Evolutionary conservation across 2,888 invertebrate genomes (phyloP).

Genomic region (Zhuqinia jingwanae): DNA sequence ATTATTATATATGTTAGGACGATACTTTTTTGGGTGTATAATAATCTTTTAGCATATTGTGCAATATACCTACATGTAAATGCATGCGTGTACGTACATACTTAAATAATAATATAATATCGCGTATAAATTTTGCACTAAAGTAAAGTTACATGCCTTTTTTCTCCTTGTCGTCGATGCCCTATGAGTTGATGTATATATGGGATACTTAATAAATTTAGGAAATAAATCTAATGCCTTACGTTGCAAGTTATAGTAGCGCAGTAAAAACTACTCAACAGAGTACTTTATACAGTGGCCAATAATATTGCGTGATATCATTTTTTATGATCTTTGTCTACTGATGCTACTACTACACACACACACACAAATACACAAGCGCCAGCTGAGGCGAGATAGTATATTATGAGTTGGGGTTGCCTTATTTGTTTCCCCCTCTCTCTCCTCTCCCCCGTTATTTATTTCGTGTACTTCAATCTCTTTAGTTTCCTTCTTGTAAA

Average conservation of each 20-base stretch:
- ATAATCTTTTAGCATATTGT: neutral
- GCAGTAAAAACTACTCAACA: slow-evolving; percentile 36
- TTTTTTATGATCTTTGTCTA: slow-evolving; percentile 61
- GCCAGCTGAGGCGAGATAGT: slow-evolving; percentile 8
- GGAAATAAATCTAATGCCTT: slow-evolving; percentile 68
- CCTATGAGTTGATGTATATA: slow-evolving; percentile 50
- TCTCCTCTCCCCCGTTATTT: slow-evolving; percentile 9
- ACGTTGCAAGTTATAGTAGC: slow-evolving; percentile 36
- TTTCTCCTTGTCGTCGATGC: slow-evolving; percentile 17
- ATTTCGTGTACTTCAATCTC: neutral
- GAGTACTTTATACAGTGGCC: slow-evolving; percentile 47
- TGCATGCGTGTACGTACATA: neutral
- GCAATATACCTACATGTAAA: slow-evolving; percentile 5
- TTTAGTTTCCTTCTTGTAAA: neutral
- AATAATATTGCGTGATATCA: slow-evolving; percentile 65
- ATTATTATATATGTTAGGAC: neutral
- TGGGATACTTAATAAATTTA: slow-evolving; percentile 68
- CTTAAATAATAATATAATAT: neutral
- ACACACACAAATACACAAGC: too few species aligned
- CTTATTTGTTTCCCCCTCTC: neutral
- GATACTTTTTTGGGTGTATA: slow-evolving; percentile 38
- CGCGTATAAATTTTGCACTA: neutral
- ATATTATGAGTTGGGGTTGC: neutral
- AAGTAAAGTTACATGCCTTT: neutral
- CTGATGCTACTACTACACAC: slow-evolving; percentile 33